Base-by-base conservation (phyloP, 2,797 vertebrate genomes). In the Aphelocoma californica region DNA sequence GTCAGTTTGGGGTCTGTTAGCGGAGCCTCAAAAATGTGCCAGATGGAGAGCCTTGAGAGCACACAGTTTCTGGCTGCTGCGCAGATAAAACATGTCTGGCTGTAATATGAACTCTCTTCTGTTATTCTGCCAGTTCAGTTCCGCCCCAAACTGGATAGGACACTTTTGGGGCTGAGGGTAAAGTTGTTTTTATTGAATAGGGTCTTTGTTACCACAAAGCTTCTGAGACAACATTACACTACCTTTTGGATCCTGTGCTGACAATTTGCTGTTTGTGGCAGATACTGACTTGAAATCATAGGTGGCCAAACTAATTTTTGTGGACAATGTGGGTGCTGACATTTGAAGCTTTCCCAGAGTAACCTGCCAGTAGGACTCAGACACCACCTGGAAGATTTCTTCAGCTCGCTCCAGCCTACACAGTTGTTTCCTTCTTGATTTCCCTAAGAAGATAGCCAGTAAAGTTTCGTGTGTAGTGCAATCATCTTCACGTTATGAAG, bases 181-280 rank as follows among this genome's bases (percentile, higher is more conserved):
- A 82, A 3, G 13, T 74, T 89, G 31, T 34, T 93, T 88, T 84
- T 75, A 48, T 92, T 97, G 90, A 97, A 97, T 95, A 90, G 75
- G 62, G 56, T 94, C 94, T 96, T 97, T 97, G 96, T 97, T 97
- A 70, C 38, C 2, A 1, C 74, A 96, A 90, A 95, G 86, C 94
- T 94, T 88, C 90, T 90, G 73, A 90, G 92, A 85, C 89, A 96
- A 93, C 78, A 95, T 95, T 91, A 85, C 95, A 94, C 51, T 72
- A 88, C 90, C 66, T 95, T 91, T 92, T 95, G 80, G 66, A 95
- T 96, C 82, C 70, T 71, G 61, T 88, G 82, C 80, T 92, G 90
- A 88, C 4, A 32, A 70, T 90, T 86, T 88, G 70, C 92, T 88
- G 50, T 73, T 95, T 86, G 86, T 88, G 67, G 48, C 90, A 94